phyloP scores from a whole-genome alignment of 2,888 invertebrate species.

The Drosophila vallismaia region DNA sequence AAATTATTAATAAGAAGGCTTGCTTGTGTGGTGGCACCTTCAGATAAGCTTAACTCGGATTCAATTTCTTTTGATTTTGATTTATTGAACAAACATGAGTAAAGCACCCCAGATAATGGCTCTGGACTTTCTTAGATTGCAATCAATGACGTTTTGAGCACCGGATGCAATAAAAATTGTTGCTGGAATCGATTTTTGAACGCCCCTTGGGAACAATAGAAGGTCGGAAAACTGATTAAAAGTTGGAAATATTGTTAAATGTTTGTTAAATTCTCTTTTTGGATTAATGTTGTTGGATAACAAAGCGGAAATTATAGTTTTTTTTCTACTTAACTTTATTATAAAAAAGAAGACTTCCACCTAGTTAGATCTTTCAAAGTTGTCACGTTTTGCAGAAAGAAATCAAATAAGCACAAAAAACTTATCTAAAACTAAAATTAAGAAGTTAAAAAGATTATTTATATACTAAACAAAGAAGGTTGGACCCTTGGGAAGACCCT shows the following conservation, averaged over 20 bases:
- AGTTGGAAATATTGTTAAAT: neutral
- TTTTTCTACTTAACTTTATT: too few relatives aligned
- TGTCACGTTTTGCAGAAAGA: conserved; percentile 9
- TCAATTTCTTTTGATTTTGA: conserved; percentile 27
- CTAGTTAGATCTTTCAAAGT: neutral
- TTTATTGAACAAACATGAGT: conserved; percentile 32
- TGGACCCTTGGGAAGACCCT: too few relatives aligned
- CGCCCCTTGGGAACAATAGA: neutral
- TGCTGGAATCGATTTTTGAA: neutral
- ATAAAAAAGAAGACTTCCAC: too few relatives aligned
- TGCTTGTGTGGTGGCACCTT: neutral
- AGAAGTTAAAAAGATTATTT: neutral
- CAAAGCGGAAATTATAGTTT: too few relatives aligned
- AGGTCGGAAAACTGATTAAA: too few relatives aligned
- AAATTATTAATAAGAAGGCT: neutral
- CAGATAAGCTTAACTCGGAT: conserved; percentile 13
- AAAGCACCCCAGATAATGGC: conserved; percentile 19
- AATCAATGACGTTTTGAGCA: conserved; percentile 27
- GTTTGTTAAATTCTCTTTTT: neutral
- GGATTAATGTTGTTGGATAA: too few relatives aligned
- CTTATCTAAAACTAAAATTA: neutral
- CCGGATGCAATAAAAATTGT: neutral
- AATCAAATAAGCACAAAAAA: too few relatives aligned
- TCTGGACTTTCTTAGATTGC: conserved; percentile 6
- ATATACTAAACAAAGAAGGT: too few relatives aligned